Evolutionary conservation across 2,797 vertebrate genomes (phyloP), one percentile per base, ranked within the genome.

Genomic region (Gephyroberyx darwinii): DNA sequence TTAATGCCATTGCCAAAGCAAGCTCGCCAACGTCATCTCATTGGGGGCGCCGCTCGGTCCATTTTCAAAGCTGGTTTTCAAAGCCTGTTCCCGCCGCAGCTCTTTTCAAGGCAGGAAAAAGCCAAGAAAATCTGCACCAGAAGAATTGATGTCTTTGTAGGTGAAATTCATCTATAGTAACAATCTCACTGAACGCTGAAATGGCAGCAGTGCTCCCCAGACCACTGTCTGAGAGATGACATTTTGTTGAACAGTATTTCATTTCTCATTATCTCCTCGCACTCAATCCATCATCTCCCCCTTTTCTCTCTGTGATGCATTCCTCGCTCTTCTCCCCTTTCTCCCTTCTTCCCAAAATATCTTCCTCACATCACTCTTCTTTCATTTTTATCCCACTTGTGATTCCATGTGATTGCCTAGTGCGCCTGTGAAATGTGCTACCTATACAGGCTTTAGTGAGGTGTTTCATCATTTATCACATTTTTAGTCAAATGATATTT

Each of bases 221-320:
- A 87, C 87, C 81, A 73, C 56, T 76, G 86, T 87, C 82, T 81
- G 86, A 83, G 71, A 80, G 83, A 86, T 87, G 88, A 88, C 88
- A 89, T 90, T 89, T 89, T 80, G 76, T 88, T 84, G 78, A 85
- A 76, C 81, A 84, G 81, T 70, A 80, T 89, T 85, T 90, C 84
- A 88, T 89, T 88, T 81, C 82, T 90, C 86, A 90, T 91, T 92
- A 91, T 90, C 83, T 79, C 74, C 74, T 86, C 74, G 65, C 77
- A 65, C 74, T 86, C 83, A 79, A 83, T 86, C 84, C 78, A 60
- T 85, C 86, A 74, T 81, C 35, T 56, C 56, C 70, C 71, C 45
- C 37, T 69, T 77, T 74, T 59, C 67, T 79, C 51, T 74, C 63
- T n/a, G 64, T 55, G 41, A 61, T 66, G 68, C 68, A 54, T 61